Percentiles rank a stretch among this genome's conserved stretches.
These are phyloP conservation scores for Cottoperca gobio DNA, from an alignment of 2,797 vertebrate genomes.

Conservation along the genomic window DNA sequence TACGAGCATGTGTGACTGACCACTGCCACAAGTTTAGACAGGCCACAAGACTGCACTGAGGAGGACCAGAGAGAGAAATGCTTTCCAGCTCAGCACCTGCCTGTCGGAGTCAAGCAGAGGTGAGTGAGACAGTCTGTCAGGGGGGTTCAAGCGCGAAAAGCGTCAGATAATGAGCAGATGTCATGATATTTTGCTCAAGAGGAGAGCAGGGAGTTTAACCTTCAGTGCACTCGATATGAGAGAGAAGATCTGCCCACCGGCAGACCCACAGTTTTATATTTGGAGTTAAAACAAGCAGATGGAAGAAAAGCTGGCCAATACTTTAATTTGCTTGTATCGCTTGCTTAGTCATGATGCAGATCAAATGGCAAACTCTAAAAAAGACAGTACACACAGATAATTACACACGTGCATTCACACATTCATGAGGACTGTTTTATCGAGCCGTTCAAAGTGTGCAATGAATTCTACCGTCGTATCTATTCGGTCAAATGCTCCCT, in stretches of 20 bases:
- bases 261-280: slow-evolving; percentile 38
- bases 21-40: slow-evolving; percentile 24
- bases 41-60: slow-evolving; percentile 17
- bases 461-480: slow-evolving; percentile 7
- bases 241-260: slow-evolving; percentile 32
- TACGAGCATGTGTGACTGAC: slow-evolving; percentile 47
- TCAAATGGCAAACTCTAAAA: slow-evolving; percentile 11
- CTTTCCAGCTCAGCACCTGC: slow-evolving; percentile 65
- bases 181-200: slow-evolving; percentile 76
- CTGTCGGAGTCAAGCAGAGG: slow-evolving; percentile 72
- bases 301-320: slow-evolving; percentile 50
- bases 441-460: background rate
- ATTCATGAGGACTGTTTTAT: background rate
- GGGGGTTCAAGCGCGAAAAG: slow-evolving; percentile 61
- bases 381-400: background rate
- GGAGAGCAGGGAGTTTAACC: slow-evolving; percentile 66
- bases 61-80: slow-evolving; percentile 48
- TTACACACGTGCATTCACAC: background rate
- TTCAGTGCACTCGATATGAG: slow-evolving; percentile 45
- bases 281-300: slow-evolving; percentile 51
- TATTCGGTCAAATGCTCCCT: slow-evolving; percentile 18
- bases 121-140: slow-evolving; percentile 77
- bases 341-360: slow-evolving; percentile 3
- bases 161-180: slow-evolving; percentile 81
- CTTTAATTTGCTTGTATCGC: slow-evolving; percentile 29